Percentiles rank a stretch among this genome's conserved stretches.
Conservation (phyloP, 2,888 invertebrate genomes). For the Philereme transversata region DNA sequence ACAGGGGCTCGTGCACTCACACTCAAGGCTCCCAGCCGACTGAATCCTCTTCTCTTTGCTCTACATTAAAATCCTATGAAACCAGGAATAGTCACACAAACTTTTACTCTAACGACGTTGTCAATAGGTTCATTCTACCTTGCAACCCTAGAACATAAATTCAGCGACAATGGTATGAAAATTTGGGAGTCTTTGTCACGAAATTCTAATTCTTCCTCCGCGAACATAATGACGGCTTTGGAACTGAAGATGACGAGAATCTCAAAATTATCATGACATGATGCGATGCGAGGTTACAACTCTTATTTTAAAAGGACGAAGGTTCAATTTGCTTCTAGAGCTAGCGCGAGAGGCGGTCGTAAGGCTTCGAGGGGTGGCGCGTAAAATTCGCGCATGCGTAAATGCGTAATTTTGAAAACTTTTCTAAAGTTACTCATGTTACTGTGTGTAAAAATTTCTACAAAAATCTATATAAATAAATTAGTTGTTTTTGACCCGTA, state of each 20-base stretch:
- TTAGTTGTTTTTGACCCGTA: too few relatives aligned
- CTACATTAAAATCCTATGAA: slow-evolving; percentile 56
- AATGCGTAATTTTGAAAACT: slow-evolving; percentile 69
- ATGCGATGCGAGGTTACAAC: slow-evolving; percentile 50
- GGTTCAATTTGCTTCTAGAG: slow-evolving; percentile 71
- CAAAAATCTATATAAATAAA: neutral
- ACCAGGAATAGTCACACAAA: slow-evolving; percentile 41
- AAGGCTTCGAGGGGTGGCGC: slow-evolving; percentile 81
- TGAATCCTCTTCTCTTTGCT: slow-evolving; percentile 65
- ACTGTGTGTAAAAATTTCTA: neutral
- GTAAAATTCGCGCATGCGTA: slow-evolving; percentile 80
- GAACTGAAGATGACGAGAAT: slow-evolving; percentile 69
- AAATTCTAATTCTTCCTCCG: slow-evolving; percentile 77
- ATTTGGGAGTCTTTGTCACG: slow-evolving; percentile 63
- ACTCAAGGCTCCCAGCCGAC: slow-evolving; percentile 72
- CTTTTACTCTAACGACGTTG: slow-evolving; percentile 45
- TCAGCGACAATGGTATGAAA: slow-evolving; percentile 52
- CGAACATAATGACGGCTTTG: slow-evolving; percentile 79
- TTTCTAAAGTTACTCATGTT: slow-evolving; percentile 63
- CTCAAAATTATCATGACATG: slow-evolving; percentile 66
- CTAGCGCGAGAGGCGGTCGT: slow-evolving; percentile 77
- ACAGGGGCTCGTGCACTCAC: slow-evolving; percentile 54
- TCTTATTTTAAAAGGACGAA: slow-evolving; percentile 64
- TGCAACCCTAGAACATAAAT: slow-evolving; percentile 31
- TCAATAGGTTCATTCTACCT: slow-evolving; percentile 47